Evolutionary conservation across 1,140 invertebrate genomes (phyloP).

Genomic region (Heterodera schachtii): DNA sequence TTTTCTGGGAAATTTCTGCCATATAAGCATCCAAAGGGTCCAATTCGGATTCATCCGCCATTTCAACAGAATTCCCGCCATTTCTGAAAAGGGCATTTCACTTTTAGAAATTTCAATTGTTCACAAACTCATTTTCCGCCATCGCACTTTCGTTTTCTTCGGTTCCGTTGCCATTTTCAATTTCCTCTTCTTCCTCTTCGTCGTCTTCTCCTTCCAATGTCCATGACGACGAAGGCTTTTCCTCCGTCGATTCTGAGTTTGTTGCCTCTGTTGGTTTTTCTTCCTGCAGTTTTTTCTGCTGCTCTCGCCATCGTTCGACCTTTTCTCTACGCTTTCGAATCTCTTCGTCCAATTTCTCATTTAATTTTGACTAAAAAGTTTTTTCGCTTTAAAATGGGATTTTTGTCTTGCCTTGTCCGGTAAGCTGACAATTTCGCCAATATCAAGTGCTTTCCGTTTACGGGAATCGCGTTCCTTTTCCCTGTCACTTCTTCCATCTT

Average conservation of each 20-base stretch:
- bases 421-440: slow-evolving; percentile 32
- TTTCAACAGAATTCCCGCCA: not conserved
- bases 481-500: not conserved
- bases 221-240: slow-evolving; percentile 59
- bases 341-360: slow-evolving; percentile 79
- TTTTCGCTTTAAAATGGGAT: not conserved
- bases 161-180: slow-evolving; percentile 36
- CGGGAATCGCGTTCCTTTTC: not conserved
- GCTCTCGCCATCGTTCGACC: slow-evolving; percentile 86
- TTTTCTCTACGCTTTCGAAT: slow-evolving; percentile 93
- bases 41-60: slow-evolving; percentile 71
- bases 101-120: not conserved
- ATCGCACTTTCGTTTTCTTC: slow-evolving; percentile 28
- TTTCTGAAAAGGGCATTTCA: not conserved
- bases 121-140: slow-evolving; percentile 70
- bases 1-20: slow-evolving; percentile 71
- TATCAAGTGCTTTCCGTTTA: slow-evolving; percentile 24
- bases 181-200: slow-evolving; percentile 73
- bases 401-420: slow-evolving; percentile 22
- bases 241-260: slow-evolving; percentile 9
- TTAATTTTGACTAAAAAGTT: slow-evolving; percentile 36
- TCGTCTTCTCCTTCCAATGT: slow-evolving; percentile 50
- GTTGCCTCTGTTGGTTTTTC: slow-evolving; percentile 22
- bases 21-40: slow-evolving; percentile 96
- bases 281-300: slow-evolving; percentile 71